phyloP scores from a whole-genome alignment of 2,888 invertebrate genomes.

The Calliopum simillimum region DNA sequence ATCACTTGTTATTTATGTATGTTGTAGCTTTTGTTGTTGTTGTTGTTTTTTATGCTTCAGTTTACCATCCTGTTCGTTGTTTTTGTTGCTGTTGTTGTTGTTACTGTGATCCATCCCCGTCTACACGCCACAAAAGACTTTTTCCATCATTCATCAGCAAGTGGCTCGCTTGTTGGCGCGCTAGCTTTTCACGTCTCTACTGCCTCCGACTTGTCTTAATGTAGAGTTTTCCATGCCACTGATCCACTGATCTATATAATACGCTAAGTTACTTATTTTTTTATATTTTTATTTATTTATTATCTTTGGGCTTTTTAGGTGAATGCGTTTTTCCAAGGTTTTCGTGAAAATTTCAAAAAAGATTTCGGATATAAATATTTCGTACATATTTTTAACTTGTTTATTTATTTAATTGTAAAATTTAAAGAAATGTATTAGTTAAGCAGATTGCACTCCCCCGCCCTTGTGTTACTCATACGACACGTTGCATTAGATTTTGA shows the following conservation, averaged over 20 bases:
- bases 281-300: conserved; percentile 1
- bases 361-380: too few relatives aligned
- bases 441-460: too few relatives aligned
- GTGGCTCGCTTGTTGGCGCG: conserved; percentile 23
- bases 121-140: conserved; percentile 21
- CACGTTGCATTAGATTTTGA: too few relatives aligned
- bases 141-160: conserved; percentile 39
- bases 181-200: conserved; percentile 24
- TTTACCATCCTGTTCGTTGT: conserved; percentile 15
- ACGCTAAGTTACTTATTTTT: neutral
- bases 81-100: conserved; percentile 18
- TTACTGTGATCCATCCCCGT: conserved; percentile 23
- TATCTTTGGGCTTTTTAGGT: neutral
- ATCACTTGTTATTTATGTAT: conserved; percentile 40
- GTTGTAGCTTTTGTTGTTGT: conserved; percentile 33
- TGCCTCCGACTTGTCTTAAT: conserved; percentile 31
- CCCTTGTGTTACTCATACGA: too few relatives aligned
- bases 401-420: too few relatives aligned
- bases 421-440: too few relatives aligned
- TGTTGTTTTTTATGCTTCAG: conserved; percentile 26
- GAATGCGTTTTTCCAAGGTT: too few relatives aligned
- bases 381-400: too few relatives aligned
- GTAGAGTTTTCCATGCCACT: conserved; percentile 48
- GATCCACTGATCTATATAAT: conserved; percentile 55
- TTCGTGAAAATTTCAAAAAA: too few relatives aligned